Evolutionary conservation across 2,888 invertebrate species (phyloP), one percentile per base, ranked within the genome.

Genomic region (Dolomedes plantarius): DNA sequence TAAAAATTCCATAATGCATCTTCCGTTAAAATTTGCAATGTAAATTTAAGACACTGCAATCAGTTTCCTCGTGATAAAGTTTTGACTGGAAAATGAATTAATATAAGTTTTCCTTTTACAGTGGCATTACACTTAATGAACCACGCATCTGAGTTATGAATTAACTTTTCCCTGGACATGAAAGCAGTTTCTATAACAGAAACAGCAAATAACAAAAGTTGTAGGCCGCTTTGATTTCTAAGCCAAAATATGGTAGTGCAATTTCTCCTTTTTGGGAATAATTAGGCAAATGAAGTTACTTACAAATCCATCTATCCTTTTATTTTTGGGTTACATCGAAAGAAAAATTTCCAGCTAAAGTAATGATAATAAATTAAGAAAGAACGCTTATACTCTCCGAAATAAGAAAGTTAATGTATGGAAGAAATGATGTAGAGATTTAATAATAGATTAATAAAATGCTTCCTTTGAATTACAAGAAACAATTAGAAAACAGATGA

Each of bases 251-350:
- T 46, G 13, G 6, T 46, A 46, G 41, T 16, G 41, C 16, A 46
- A 46, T 46, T 46, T 46, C 16, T 41, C 41, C 13, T 46, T 46
- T 46, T 46, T n/a, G 16, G 41, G 46, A 46, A 46, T 46, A 46
- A 46, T 46, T 46, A 46, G 41, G 41, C 41, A 46, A 46, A 46
- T 46, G 41, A 46, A 9, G 41, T 46, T 46, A 46, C 41, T 46
- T 46, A 46, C 41, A 46, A 46, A 46, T 46, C 41, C 41, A 46
- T 46, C 41, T 46, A 13, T 2, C 16, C 16, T 46, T 46, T 46
- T 46, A 13, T 46, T 46, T 46, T 46, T 46, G 16, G 41, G 13
- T 46, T 13, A 46, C 16, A 46, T 46, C 41, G 46, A 16, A 46
- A 46, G 41, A 16, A 1, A 13, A 46, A 46, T 46, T 2, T 13